Conservation (phyloP, 2,888 invertebrate species). For the Parnassius glacialis region DNA sequence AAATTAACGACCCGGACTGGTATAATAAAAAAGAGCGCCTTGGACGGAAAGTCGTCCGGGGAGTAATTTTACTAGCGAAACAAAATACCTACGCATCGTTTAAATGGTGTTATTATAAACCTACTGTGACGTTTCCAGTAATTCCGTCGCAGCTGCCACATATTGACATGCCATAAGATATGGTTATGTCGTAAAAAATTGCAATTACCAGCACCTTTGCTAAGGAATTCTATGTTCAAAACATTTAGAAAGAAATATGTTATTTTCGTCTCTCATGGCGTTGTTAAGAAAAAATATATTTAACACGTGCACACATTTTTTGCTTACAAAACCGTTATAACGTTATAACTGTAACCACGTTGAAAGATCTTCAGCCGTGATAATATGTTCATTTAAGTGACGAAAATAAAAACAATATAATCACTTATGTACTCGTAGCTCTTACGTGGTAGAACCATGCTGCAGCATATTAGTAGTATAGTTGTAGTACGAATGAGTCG, state of each 20-base stretch:
- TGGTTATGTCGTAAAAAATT: slow-evolving; percentile 2
- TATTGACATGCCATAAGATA: not conserved
- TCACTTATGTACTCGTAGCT: too few species aligned
- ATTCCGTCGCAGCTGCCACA: slow-evolving; percentile 9
- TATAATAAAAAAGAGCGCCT: slow-evolving; percentile 35
- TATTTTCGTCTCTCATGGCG: not conserved
- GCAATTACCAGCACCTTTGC: slow-evolving; percentile 8
- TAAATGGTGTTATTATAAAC: slow-evolving; percentile 19
- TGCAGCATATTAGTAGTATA: too few species aligned
- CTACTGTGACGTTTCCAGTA: slow-evolving; percentile 7
- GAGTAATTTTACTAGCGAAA: slow-evolving; percentile 24
- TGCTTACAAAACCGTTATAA: not conserved
- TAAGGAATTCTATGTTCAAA: not conserved
- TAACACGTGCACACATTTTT: not conserved
- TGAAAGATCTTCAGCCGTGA: not conserved
- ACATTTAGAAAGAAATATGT: not conserved
- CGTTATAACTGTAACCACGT: not conserved
- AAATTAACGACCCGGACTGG: slow-evolving; percentile 49
- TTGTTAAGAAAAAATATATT: too few species aligned
- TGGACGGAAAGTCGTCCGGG: slow-evolving; percentile 22
- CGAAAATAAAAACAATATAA: too few species aligned
- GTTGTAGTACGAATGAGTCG: too few species aligned
- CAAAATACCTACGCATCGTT: slow-evolving; percentile 5
- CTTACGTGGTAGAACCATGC: too few species aligned
- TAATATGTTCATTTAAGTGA: too few species aligned